Conservation (phyloP, 2,888 invertebrate species). For the Cheilosia scutellata region DNA sequence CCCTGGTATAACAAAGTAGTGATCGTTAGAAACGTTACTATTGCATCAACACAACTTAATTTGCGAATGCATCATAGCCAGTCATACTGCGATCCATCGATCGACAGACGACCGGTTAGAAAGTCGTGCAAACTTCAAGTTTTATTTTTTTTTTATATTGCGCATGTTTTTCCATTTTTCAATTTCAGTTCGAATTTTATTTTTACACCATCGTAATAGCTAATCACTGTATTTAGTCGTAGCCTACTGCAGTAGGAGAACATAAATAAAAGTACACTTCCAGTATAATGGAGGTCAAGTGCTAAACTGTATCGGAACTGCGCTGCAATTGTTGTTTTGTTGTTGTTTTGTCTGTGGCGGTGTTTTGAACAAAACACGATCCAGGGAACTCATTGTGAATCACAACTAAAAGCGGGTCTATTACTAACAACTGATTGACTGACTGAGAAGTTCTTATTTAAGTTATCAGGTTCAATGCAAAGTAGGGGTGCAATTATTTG, state of each 20-base stretch:
- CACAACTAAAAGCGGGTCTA: conserved; percentile 32
- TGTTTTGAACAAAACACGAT: conserved; percentile 24
- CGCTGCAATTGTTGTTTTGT: conserved; percentile 13
- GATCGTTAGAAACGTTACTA: conserved; percentile 20
- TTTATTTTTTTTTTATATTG: conserved; percentile 12
- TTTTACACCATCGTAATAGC: neutral
- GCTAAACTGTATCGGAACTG: conserved; percentile 36
- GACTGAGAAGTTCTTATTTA: conserved; percentile 1
- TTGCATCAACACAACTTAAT: conserved; percentile 40
- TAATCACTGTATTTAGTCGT: conserved; percentile 17
- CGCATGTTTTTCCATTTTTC: conserved; percentile 21
- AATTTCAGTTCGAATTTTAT: conserved; percentile 31
- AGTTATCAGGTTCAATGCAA: conserved; percentile 5
- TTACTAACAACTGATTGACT: conserved; percentile 36
- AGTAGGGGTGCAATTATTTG: conserved; percentile 9
- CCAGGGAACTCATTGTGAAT: conserved; percentile 39
- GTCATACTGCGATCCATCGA: neutral
- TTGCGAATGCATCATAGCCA: conserved; percentile 39
- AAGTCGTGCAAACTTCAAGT: conserved; percentile 25
- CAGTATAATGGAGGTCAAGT: conserved; percentile 37
- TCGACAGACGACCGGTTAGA: neutral
- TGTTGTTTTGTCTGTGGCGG: neutral
- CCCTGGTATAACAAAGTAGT: conserved; percentile 8
- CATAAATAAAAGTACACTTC: conserved; percentile 26
- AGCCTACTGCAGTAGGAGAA: conserved; percentile 4